These are phyloP conservation scores for Lagodon rhomboides DNA, from an alignment of 2,797 vertebrate genomes.

Conservation along the genomic window DNA sequence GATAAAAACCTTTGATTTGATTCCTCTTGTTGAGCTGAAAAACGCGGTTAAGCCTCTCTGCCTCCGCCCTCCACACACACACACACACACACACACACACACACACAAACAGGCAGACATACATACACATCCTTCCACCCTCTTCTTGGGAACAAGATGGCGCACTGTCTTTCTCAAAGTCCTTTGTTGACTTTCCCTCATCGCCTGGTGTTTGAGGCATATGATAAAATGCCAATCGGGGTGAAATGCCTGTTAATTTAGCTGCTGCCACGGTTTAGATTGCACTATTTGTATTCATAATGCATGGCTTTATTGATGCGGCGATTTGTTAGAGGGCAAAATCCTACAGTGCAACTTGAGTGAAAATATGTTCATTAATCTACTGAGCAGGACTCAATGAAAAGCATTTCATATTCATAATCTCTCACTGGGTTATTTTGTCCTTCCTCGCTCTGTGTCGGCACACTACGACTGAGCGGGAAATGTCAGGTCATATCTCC, in stretches of 20 bases:
- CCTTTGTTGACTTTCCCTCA: conserved; percentile 74
- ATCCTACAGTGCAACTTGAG: conserved; percentile 77
- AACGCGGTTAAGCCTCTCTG: conserved; percentile 58
- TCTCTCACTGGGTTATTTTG: conserved; percentile 71
- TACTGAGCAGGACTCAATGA: conserved; percentile 73
- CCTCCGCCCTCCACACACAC: background rate
- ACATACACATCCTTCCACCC: too few relatives aligned
- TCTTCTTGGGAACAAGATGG: conserved; percentile 43
- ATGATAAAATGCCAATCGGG: conserved; percentile 80
- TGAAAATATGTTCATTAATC: conserved; percentile 84
- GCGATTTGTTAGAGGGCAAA: conserved; percentile 83
- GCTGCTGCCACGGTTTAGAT: conserved; percentile 76
- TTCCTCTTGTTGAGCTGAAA: conserved; percentile 72
- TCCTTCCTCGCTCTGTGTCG: conserved; percentile 62
- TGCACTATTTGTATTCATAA: conserved; percentile 81
- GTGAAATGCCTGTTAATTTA: conserved; percentile 81
- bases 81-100: background rate
- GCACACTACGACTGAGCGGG: conserved; percentile 63
- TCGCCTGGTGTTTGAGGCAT: conserved; percentile 62
- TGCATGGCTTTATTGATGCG: conserved; percentile 80
- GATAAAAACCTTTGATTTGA: conserved; percentile 80
- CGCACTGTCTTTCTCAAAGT: conserved; percentile 55
- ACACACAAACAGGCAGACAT: background rate
- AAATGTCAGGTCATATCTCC: conserved; percentile 79
- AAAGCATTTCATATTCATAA: conserved; percentile 81